Percentiles rank a stretch among this genome's conserved stretches.
Evolutionary conservation across 2,113 vertebrate species (phyloP).

Genomic region (Sceloporus tristichus): DNA sequence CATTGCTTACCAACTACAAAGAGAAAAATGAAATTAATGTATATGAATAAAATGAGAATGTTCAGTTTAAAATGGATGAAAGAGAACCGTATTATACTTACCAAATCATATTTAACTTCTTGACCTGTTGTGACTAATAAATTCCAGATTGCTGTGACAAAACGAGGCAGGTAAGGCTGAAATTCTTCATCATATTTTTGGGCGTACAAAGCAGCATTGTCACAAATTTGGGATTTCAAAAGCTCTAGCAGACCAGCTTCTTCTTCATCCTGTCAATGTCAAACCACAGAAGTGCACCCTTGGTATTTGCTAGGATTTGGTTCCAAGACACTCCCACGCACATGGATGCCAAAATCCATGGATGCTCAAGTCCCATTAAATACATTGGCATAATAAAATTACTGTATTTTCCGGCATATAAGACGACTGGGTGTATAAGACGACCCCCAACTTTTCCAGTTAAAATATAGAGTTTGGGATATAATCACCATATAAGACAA

Average conservation of each 20-base stretch:
- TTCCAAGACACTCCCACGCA: no score
- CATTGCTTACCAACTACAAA: constrained; percentile 94
- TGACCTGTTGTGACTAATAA: constrained; percentile 96
- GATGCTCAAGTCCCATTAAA: no score
- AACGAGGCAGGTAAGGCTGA: constrained; percentile 94
- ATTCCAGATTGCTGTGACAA: constrained; percentile 98
- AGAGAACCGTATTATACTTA: constrained; percentile 72
- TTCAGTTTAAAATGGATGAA: not conserved
- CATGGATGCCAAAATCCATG: no score
- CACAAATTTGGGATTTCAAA: constrained; percentile 98
- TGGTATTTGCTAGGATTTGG: no score
- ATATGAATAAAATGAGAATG: not conserved
- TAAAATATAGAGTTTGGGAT: no score
- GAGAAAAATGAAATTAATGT: constrained; percentile 16
- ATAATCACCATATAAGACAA: no score
- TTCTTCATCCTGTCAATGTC: constrained; percentile 91
- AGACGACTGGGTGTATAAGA: no score
- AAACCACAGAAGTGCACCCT: not conserved
- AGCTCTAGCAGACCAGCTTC: constrained; percentile 96
- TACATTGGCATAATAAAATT: no score
- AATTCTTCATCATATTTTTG: constrained; percentile 99
- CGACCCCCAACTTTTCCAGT: no score
- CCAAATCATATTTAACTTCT: constrained; percentile 98
- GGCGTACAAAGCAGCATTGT: constrained; percentile 97
- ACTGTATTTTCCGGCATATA: no score